Evolutionary conservation across 2,113 vertebrate species (phyloP).

Genomic region (Macheiramphus alcinus): DNA sequence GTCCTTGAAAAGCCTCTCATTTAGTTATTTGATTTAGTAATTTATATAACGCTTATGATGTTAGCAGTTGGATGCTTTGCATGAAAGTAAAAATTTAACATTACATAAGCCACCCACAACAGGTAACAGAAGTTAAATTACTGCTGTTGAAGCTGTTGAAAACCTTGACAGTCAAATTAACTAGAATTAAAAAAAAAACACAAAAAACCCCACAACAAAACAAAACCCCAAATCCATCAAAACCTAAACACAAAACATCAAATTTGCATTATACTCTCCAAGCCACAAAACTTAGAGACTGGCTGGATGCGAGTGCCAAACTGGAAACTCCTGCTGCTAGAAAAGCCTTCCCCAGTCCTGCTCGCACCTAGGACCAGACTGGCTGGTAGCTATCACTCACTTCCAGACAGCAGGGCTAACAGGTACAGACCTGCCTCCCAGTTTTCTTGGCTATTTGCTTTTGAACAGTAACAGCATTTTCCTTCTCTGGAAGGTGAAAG

Average conservation of each 20-base stretch:
- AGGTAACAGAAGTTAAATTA: conserved; percentile 51
- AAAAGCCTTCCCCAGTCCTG: neutral
- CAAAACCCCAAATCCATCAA: neutral
- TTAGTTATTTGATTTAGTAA: neutral
- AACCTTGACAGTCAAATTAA: conserved; percentile 45
- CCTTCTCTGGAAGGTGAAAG: neutral
- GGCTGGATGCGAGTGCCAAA: neutral
- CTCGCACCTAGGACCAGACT: neutral
- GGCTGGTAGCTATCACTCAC: neutral
- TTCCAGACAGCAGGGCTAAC: neutral
- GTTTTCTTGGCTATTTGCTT: neutral
- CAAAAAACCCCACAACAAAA: neutral
- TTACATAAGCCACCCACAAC: conserved; percentile 52
- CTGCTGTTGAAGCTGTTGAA: conserved; percentile 9
- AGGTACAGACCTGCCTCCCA: neutral
- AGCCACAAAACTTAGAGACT: neutral
- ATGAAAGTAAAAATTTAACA: neutral
- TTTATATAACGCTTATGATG: conserved; percentile 29
- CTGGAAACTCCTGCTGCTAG: neutral
- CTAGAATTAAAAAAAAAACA: neutral
- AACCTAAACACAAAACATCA: neutral
- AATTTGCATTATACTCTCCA: neutral
- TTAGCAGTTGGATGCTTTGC: neutral
- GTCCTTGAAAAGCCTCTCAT: conserved; percentile 7
- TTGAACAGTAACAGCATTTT: neutral